Percentiles rank a stretch among this genome's conserved stretches.
These are phyloP conservation scores for Drosophila cyrtoloma DNA, from an alignment of 2,888 invertebrate genomes.

Conservation along the genomic window DNA sequence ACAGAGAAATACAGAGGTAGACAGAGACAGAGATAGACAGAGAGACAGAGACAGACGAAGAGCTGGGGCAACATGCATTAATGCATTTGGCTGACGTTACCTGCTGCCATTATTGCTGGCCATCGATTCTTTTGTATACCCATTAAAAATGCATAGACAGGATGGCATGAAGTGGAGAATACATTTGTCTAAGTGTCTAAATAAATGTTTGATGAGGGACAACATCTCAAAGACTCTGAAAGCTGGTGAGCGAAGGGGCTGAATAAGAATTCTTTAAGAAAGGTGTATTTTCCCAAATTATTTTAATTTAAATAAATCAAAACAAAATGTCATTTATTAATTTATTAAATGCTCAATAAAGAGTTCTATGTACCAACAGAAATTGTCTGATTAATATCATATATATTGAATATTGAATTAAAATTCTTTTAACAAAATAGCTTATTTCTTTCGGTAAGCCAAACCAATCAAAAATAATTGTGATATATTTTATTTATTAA, in stretches of 20 bases:
- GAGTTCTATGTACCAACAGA: too few species aligned
- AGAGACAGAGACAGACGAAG: not conserved
- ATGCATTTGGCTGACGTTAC: constrained; percentile 43
- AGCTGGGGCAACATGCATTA: constrained; percentile 35
- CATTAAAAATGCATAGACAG: not conserved
- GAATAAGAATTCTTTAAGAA: not conserved
- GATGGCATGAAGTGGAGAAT: not conserved
- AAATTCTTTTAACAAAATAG: too few species aligned
- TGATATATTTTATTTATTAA: not conserved
- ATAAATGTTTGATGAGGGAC: not conserved
- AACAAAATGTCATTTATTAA: not conserved
- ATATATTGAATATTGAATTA: not conserved
- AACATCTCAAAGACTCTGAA: not conserved
- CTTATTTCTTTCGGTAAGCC: accelerated
- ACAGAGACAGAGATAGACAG: not conserved
- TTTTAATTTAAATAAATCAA: not conserved
- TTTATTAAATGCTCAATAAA: too few species aligned
- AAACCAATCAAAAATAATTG: not conserved
- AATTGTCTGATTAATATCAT: too few species aligned
- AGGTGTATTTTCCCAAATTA: not conserved
- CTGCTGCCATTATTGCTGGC: constrained; percentile 14
- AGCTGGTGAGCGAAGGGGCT: not conserved
- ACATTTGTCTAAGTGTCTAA: not conserved
- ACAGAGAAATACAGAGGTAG: not conserved
- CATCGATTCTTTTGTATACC: constrained; percentile 30